Conservation (phyloP, 2,888 invertebrate species). For the Polymixis flavicincta region DNA sequence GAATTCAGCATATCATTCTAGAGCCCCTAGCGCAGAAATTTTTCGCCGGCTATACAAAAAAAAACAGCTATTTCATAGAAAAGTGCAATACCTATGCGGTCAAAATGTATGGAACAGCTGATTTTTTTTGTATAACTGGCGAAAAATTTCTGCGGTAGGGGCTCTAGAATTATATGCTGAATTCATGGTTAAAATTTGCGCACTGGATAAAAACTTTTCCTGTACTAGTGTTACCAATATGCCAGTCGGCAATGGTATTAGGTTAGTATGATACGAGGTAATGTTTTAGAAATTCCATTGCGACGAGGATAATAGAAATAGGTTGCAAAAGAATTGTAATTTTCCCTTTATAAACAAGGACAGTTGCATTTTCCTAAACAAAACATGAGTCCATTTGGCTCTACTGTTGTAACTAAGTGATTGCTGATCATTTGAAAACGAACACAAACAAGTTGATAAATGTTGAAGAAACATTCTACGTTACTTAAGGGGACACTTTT, state of each 20-base stretch:
- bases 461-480: background rate
- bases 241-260: background rate
- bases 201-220: too few species aligned
- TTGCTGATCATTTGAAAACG: background rate
- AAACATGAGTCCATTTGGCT: background rate
- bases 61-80: too few species aligned
- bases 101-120: too few species aligned
- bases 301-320: slow-evolving; percentile 9
- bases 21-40: too few species aligned
- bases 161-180: too few species aligned
- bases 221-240: background rate
- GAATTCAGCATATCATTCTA: too few species aligned
- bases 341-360: slow-evolving; percentile 23
- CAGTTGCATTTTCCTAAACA: slow-evolving; percentile 19
- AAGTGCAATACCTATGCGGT: too few species aligned
- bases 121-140: too few species aligned
- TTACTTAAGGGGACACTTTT: too few species aligned
- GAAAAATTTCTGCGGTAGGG: too few species aligned
- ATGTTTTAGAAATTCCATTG: background rate
- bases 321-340: background rate
- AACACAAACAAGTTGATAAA: background rate
- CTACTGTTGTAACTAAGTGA: background rate
- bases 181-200: too few species aligned
- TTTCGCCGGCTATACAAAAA: too few species aligned
- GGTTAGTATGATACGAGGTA: background rate